Base-by-base conservation (phyloP, 2,797 vertebrate species). In the Thunnus albacares region DNA sequence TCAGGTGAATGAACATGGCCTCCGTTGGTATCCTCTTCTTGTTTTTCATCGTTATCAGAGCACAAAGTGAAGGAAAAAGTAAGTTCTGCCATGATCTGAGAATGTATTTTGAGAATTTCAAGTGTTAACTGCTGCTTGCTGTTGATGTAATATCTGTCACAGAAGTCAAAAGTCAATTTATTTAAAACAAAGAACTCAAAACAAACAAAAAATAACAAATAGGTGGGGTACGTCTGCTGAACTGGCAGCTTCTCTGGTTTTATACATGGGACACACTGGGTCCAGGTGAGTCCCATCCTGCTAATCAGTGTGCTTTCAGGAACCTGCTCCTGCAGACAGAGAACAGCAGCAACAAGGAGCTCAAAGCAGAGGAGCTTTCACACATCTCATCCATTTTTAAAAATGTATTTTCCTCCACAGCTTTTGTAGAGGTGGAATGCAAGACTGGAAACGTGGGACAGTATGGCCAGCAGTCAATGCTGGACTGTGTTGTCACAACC, bases 1-100 rank as follows among this genome's bases (percentile, higher is more conserved):
- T 66, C 76, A 90, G 82, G 6, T 75, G 11, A 75, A 30, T 2
- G 43, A 89, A 63, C 83, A 93, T 93, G 93, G 87, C 82, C 82
- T 91, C 60, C 51, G 0, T 0, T 5, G 0, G 5, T 6, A 5
- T 14, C 0, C 0, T 20, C 30, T 0, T 58, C 9, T 7, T 68
- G 0, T 4, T 58, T 13, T 0, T 12, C 1, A 0, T 2, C 0
- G 0, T 20, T 0, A 2, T 69, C 47, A 0, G 0, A 15, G 5
- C 1, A 8, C 69, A 4, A 41, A 5, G 1, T 11, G 17, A 30
- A n/a, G 0, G 17, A 0, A 4, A 24, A 3, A 4, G 85, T 91
- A 84, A 82, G 45, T 77, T 76, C 14, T 5, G 1, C 17, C 0
- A 24, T 62, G 5, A 67, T 47, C 7, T 71, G 13, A 8, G 43